Evolutionary conservation across 2,888 invertebrate species (phyloP), one percentile per base, ranked within the genome.

Genomic region (Andrena fulva): DNA sequence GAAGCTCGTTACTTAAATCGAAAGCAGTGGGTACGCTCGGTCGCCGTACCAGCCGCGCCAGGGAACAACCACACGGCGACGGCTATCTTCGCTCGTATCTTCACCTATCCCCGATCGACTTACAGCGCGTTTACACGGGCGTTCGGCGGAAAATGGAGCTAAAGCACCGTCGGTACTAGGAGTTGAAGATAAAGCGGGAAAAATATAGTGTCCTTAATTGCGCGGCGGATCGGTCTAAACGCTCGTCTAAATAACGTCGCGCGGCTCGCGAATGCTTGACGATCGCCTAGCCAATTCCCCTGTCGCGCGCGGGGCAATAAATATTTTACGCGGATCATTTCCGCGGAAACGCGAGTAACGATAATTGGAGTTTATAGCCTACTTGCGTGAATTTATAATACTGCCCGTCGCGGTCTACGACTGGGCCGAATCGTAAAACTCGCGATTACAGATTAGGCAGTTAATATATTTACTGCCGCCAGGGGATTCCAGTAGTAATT

Each of bases 341-440:
- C 85, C 56, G 78, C 85, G 86, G 86, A 86, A 85, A 88, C 54
- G 78, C 77, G 78, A 60, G 80, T 77, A 86, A 85, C 83, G 88
- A 88, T 88, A 88, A 88, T 88, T 86, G 83, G 69, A 84, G 76
- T 88, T 84, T 88, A 88, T 82, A 73, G 82, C 69, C 63, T 82
- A 81, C 85, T 87, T 87, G 52, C 71, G 77, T 76, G 67, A 85
- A 86, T 85, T 86, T 84, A 84, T 84, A 85, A 85, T 80, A 77
- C 35, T 48, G 77, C 7, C 42, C 50, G 64, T 50, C 56, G 74
- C 60, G 48, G 35, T 56, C 52, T 24, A 35, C 33, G 31, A 50
- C 59, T 56, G 56, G 10, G 31, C 27, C 10, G 69, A 82, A 77
- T 85, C 86, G 85, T 83, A 79, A 83, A 88, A 83, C 77, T 72